Conservation (phyloP, 2,888 invertebrate genomes). For the Pseudoips prasinana region DNA sequence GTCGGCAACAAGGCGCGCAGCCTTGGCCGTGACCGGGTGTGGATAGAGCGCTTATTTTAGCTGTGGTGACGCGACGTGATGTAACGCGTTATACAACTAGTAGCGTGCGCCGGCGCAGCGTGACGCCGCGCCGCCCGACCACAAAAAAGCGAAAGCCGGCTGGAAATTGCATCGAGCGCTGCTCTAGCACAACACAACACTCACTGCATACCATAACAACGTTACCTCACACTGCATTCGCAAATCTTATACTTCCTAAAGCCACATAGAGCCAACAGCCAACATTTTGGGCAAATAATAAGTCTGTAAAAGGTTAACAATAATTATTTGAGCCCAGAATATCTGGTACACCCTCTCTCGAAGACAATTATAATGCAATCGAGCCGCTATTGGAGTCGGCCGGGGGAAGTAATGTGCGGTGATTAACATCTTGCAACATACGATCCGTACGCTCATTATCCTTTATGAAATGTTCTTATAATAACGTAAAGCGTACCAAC, state of each 20-base stretch:
- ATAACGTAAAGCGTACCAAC: constrained; percentile 17
- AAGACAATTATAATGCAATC: constrained; percentile 46
- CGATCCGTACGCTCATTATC: constrained; percentile 37
- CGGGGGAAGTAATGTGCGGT: constrained; percentile 40
- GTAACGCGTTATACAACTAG: constrained; percentile 70
- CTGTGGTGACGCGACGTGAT: constrained; percentile 72
- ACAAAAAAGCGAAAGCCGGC: constrained; percentile 75
- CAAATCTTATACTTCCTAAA: constrained; percentile 2
- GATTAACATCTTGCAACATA: constrained; percentile 42
- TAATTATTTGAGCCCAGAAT: constrained; percentile 24
- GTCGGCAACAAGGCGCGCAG: constrained; percentile 67
- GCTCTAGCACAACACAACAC: constrained; percentile 26
- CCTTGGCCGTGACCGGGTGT: constrained; percentile 79
- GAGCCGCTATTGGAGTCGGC: constrained; percentile 34
- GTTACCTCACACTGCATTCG: constrained; percentile 10
- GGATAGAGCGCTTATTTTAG: constrained; percentile 77
- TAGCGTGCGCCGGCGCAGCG: constrained; percentile 55
- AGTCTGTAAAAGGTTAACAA: constrained; percentile 1
- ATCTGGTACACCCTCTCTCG: constrained; percentile 32
- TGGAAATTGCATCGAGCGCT: constrained; percentile 55
- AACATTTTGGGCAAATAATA: no score
- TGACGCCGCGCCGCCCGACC: constrained; percentile 42
- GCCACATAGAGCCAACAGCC: no score
- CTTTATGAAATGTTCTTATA: constrained; percentile 26
- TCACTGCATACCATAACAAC: constrained; percentile 23